These are phyloP conservation scores for Dendroctonus ponderosae DNA, from an alignment of 1,140 invertebrate species.

Conservation along the genomic window DNA sequence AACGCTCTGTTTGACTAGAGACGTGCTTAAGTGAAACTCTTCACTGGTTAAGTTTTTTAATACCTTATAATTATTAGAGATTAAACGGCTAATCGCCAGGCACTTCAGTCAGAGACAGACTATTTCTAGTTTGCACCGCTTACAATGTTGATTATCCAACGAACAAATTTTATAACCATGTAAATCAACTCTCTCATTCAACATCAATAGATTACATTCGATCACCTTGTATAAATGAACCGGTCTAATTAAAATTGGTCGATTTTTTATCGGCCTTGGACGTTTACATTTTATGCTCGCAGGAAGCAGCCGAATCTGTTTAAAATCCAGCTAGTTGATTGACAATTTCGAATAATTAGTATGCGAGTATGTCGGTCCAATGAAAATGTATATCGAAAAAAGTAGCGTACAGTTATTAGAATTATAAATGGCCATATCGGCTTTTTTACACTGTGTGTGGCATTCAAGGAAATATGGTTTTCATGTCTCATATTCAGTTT, in stretches of 20 bases:
- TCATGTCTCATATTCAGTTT: too few species aligned
- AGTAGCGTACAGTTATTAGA: constrained; percentile 5
- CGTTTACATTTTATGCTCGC: constrained; percentile 1
- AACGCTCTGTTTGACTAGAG: too few species aligned
- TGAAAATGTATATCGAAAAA: neutral
- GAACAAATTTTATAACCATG: too few species aligned
- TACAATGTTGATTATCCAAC: too few species aligned
- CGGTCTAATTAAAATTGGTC: constrained; percentile 16
- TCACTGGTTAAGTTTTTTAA: neutral
- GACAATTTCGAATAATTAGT: constrained; percentile 16
- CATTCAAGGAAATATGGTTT: too few species aligned
- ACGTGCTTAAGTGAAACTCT: too few species aligned
- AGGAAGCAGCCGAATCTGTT: constrained; percentile 15
- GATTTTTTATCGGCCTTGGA: constrained; percentile 14
- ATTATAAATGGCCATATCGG: constrained; percentile 2
- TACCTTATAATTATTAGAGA: neutral
- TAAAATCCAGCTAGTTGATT: constrained; percentile 8
- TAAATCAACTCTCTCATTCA: neutral
- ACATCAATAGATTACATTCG: neutral
- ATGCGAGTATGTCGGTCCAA: neutral
- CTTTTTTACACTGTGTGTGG: neutral
- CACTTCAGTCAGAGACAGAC: neutral
- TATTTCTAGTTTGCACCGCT: neutral
- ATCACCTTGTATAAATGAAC: constrained; percentile 11
- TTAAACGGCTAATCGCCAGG: neutral